phyloP scores from a whole-genome alignment of 1,140 invertebrate genomes.

The Andrena cerasifolii region DNA sequence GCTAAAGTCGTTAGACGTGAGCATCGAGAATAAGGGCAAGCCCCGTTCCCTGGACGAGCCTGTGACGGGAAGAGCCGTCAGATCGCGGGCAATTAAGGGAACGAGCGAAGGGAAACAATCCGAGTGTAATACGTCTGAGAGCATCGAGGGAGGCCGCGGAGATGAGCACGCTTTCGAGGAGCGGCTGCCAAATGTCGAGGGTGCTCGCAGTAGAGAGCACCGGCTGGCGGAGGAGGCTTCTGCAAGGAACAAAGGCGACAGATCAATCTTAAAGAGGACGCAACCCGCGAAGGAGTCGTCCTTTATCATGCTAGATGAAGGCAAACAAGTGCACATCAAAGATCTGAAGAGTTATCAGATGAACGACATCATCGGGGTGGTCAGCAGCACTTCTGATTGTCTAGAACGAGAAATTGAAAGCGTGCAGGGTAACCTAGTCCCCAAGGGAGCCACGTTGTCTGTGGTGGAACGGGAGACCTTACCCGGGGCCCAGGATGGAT shows the following conservation, averaged over 20 bases:
- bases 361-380: conserved; percentile 25
- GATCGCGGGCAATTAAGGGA: too few species aligned
- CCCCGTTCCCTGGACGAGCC: not conserved
- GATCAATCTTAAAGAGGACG: not conserved
- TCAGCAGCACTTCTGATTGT: too few species aligned
- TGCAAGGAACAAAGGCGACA: not conserved
- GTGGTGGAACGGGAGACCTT: too few species aligned
- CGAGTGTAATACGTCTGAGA: not conserved
- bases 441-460: not conserved
- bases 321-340: not conserved
- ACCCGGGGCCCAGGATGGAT: too few species aligned
- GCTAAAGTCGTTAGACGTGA: conserved; percentile 60
- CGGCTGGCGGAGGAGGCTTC: not conserved
- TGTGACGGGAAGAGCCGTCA: not conserved
- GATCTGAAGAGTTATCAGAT: conserved; percentile 23
- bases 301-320: conserved; percentile 10
- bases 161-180: not conserved
- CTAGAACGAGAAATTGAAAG: too few species aligned
- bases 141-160: not conserved
- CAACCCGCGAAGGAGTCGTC: not conserved
- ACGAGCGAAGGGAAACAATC: not conserved
- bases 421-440: too few species aligned
- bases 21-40: conserved; percentile 12
- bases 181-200: not conserved
- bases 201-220: too few species aligned